Percentiles rank a stretch among this genome's conserved stretches.
phyloP scores from a whole-genome alignment of 1,140 invertebrate genomes.

The Leptinotarsa texana region DNA sequence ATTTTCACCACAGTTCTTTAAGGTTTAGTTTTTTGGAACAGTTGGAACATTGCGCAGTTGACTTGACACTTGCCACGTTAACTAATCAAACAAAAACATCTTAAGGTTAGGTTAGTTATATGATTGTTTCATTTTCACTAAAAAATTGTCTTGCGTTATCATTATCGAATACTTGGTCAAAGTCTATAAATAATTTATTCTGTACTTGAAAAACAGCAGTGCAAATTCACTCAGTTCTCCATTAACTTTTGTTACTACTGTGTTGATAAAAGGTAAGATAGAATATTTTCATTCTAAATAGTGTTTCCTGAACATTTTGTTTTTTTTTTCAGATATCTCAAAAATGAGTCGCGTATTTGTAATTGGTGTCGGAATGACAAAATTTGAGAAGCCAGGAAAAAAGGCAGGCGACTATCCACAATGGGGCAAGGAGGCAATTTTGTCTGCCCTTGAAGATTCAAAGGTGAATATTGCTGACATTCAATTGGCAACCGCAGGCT shows the following conservation, averaged over 20 bases:
- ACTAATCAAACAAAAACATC: too few relatives aligned
- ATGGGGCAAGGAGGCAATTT: slow-evolving; percentile 91
- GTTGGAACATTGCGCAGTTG: too few relatives aligned
- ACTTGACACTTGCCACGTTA: too few relatives aligned
- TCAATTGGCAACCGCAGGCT: slow-evolving; percentile 90
- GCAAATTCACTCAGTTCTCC: background rate
- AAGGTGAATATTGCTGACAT: slow-evolving; percentile 78
- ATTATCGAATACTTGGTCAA: background rate
- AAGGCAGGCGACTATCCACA: slow-evolving; percentile 87
- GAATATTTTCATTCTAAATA: background rate
- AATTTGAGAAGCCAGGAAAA: slow-evolving; percentile 88
- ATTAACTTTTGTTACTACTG: background rate
- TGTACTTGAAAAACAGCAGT: background rate
- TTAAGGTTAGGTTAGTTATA: too few relatives aligned
- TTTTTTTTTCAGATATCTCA: slow-evolving; percentile 11
- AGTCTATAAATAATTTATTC: background rate
- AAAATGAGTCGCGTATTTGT: slow-evolving; percentile 76
- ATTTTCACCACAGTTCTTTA: too few relatives aligned
- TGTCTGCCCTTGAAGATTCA: slow-evolving; percentile 86
- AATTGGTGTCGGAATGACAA: slow-evolving; percentile 97
- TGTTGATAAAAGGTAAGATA: background rate
- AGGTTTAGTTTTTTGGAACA: too few relatives aligned
- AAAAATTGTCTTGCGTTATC: too few relatives aligned
- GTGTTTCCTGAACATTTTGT: background rate
- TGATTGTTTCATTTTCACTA: too few relatives aligned